These are phyloP conservation scores for Ochropleura leucogaster DNA, from an alignment of 2,888 invertebrate genomes.

Conservation along the genomic window DNA sequence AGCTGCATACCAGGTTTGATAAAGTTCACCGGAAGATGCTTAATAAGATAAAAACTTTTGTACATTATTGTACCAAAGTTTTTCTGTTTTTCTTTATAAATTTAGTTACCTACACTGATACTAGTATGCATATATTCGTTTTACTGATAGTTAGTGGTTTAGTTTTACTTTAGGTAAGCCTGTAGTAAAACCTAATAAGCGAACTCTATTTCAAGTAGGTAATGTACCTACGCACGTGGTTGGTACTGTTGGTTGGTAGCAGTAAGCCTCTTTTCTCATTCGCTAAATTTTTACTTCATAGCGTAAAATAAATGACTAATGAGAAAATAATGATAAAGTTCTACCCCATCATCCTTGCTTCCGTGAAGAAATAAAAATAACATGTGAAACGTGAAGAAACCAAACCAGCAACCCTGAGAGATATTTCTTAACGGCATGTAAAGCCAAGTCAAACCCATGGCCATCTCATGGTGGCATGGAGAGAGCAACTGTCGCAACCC, in stretches of 20 bases:
- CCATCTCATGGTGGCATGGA: too few species aligned
- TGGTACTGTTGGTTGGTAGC: background rate
- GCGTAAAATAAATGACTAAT: too few species aligned
- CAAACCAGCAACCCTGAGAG: too few species aligned
- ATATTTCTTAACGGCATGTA: too few species aligned
- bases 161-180: too few species aligned
- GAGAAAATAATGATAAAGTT: too few species aligned
- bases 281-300: background rate
- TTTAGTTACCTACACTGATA: background rate
- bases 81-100: background rate
- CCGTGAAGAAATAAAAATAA: too few species aligned
- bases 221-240: background rate
- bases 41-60: background rate
- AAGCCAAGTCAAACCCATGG: too few species aligned
- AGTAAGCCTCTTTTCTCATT: constrained; percentile 9
- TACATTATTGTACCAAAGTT: too few species aligned
- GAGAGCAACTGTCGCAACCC: too few species aligned
- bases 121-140: background rate
- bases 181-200: background rate
- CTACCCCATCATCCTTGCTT: too few species aligned
- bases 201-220: background rate
- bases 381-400: too few species aligned
- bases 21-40: background rate
- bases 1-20: constrained; percentile 1
- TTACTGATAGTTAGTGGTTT: background rate